Base-by-base conservation (phyloP, 2,797 vertebrate species). In the Neosalanx taihuensis region DNA sequence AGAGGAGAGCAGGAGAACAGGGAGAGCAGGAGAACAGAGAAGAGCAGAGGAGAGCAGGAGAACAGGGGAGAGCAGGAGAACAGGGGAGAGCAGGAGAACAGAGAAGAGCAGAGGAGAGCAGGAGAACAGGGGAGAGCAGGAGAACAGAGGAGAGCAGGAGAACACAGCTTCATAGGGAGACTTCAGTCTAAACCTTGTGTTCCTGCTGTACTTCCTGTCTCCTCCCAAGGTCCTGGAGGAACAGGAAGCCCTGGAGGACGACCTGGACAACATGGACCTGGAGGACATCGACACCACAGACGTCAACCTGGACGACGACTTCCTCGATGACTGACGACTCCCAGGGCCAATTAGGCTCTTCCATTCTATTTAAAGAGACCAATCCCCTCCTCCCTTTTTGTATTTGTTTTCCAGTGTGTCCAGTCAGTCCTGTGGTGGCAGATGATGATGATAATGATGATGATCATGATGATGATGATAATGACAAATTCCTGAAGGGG, bases 261-360 rank as follows among this genome's bases (percentile, higher is more conserved):
- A 99, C 81, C 87, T 99, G 71, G 97, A 99, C 92, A 98, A 98
- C 90, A 90, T 99, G 91, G 98, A 99, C 72, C 88, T 98, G 83
- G 97, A 98, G 9, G 97, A 99, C 86, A 96, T 99, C 41, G 97
- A 99, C 85, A 98, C 97, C 85, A 93, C 96, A 85, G 97, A 98
- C 72, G 94, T 99, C 81, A 97, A 99, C 84, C 90, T 99, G 15
- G 97, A 99, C 79, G 97, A 99, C 73, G 98, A 99, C 72, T 97
- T 99, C 87, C 88, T 95, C 77, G 95, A 97, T 72, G 95, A 99
- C 69, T 98, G 84, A 96, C 76, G 6, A 1, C n/a, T 49, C 23
- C 77, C 31, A 31, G 29, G n/a, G 49, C 57, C 79, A 65, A 75
- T 71, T 12, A 56, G 70, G 63, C 72, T 66, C 76, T 51, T 73